Percentiles rank a stretch among this genome's conserved stretches.
phyloP scores from a whole-genome alignment of 2,888 invertebrate species.

The Synergus umbraculus region DNA sequence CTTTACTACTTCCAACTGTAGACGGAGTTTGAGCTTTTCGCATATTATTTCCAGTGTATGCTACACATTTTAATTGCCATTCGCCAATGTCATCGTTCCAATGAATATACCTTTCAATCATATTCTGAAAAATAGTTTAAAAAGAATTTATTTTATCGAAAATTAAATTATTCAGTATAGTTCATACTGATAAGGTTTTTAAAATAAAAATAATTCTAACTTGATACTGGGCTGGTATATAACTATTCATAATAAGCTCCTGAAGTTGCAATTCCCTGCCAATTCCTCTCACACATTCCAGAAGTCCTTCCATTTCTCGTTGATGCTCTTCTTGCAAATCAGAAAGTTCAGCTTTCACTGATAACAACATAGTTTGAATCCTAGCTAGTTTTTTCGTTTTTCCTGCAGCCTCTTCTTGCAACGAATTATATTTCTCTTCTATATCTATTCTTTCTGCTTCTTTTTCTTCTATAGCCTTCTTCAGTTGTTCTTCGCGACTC shows the following conservation, averaged over 20 bases:
- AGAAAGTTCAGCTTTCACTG: slow-evolving; percentile 89
- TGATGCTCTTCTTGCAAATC: slow-evolving; percentile 97
- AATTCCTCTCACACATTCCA: slow-evolving; percentile 94
- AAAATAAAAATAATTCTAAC: slow-evolving; percentile 76
- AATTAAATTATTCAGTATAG: too few species aligned
- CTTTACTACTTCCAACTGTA: slow-evolving; percentile 68
- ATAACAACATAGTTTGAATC: slow-evolving; percentile 91
- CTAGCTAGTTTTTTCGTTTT: slow-evolving; percentile 95
- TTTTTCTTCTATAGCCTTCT: slow-evolving; percentile 90
- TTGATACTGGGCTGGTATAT: slow-evolving; percentile 96
- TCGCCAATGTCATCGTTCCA: slow-evolving; percentile 99
- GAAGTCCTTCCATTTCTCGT: slow-evolving; percentile 96
- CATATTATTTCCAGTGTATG: slow-evolving; percentile 99
- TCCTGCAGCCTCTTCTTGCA: slow-evolving; percentile 96
- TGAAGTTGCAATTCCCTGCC: slow-evolving; percentile 94
- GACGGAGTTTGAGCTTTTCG: slow-evolving; percentile 81
- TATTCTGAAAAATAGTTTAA: slow-evolving; percentile 79
- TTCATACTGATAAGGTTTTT: too few species aligned
- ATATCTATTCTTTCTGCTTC: slow-evolving; percentile 96
- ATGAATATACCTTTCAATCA: slow-evolving; percentile 93
- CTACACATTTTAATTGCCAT: slow-evolving; percentile 98
- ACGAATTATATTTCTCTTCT: slow-evolving; percentile 94
- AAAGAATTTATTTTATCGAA: neutral
- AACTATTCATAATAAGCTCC: slow-evolving; percentile 92
- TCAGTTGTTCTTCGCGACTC: slow-evolving; percentile 88